Base-by-base conservation (phyloP, 92 coral and sea anemone species). In the Pocillopora meandrina region DNA sequence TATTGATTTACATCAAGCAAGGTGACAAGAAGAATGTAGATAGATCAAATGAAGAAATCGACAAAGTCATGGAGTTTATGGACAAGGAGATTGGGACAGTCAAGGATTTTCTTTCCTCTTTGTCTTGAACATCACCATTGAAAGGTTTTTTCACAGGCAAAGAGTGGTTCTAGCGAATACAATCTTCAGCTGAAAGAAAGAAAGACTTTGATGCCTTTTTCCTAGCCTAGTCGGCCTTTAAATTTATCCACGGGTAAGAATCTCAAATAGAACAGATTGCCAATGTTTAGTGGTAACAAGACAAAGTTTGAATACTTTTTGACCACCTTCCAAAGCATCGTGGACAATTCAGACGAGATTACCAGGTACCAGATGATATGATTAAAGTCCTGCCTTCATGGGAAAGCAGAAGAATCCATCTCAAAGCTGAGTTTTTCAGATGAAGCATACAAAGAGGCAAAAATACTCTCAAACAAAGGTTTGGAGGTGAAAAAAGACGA, bases 361-460 rank as follows among this genome's bases (percentile, higher is more conserved):
- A 16, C 83, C 15, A 69, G 58, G n/a, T 57, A 69, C n/a, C 17
- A 76, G 76, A 76, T 77, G 83, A 72, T 65, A 26, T 0, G 68
- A 14, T 17, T 86, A 58, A 86, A 72, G 33, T 23, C 80, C 13
- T 72, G 80, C 72, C 85, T 79, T 62, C 79, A 71, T 18, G 81
- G 88, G 20, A 76, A 85, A 16, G 87, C 87, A 42, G 82, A 69
- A 16, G 61, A 84, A 59, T 35, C 81, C 15, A 75, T 84, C 18
- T 18, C 76, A 23, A 75, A 47, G 68, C 13, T 84, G 17, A 76
- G 77, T 5, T 79, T 71, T 74, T 87, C 74, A 12, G 58, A 31
- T 16, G 89, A 86, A 61, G 85, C 81, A 5, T 49, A 86, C 58
- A 66, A 87, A 70, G 90, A 87, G 52, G 71, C 76, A 10, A 79